Evolutionary conservation across 2,113 vertebrate genomes (phyloP), one percentile per base, ranked within the genome.

Genomic region (Prunella fulvescens): DNA sequence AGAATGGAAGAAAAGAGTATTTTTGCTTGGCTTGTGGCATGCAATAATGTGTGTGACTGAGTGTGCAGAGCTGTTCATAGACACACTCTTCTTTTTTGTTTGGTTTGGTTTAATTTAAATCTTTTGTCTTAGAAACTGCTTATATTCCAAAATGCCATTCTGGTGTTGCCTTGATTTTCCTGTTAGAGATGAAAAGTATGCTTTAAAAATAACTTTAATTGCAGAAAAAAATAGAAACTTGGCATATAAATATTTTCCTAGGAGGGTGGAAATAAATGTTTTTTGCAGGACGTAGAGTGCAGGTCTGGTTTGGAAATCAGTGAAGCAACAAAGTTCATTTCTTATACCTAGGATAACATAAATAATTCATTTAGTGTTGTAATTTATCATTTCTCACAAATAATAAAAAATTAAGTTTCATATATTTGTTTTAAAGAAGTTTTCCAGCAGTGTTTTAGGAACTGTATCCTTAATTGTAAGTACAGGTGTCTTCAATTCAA

Each of bases 141-240:
- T 80, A 17, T 89, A 33, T 91, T 95, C 69, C 69, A 66, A 93
- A 95, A 83, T 87, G 23, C 35, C 39, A 26, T 39, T 29, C 51
- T 50, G 58, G 20, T 45, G 35, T 83, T 96, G 40, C 80, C 33
- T 86, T 2, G 2, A 28, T 29, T 86, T 88, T 86, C 56, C 61
- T 78, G 14, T 48, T 93, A 70, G 51, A 86, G 25, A 31, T 44
- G 20, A 91, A 20, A 88, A 86, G 79, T 77, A 81, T 20, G 26
- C 60, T 95, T 96, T 76, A 31, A 89, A 95, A 95, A 48, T 83
- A 90, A 90, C 54, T 95, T 88, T 53, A 10, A 86, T 60, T 92
- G n/a, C 40, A 91, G 35, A 45, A 95, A 77, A 73, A 95, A 69
- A 22, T 62, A 95, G 84, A 56, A 91, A 58, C 15, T 35, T 72